Evolutionary conservation across 2,888 invertebrate species (phyloP).

Genomic region (Drosophila pegasa): DNA sequence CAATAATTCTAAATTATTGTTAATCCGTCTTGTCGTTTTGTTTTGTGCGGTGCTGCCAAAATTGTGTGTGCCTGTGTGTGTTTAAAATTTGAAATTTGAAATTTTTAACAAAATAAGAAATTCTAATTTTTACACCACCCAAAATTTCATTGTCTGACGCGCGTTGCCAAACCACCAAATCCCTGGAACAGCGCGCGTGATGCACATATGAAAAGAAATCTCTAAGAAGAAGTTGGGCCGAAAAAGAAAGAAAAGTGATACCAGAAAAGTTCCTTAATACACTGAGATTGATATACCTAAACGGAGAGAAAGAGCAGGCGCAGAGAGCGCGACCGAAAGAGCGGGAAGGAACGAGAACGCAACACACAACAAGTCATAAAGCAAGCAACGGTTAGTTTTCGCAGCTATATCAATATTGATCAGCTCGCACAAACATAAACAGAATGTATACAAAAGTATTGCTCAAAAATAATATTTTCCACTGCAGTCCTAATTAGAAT

Average conservation of each 20-base stretch:
- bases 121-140: constrained; percentile 36
- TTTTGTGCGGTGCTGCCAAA: constrained; percentile 53
- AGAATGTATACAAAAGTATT: constrained; percentile 1
- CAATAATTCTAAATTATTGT: constrained; percentile 28
- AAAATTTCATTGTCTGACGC: constrained; percentile 73
- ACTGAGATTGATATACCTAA: constrained; percentile 19
- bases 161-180: constrained; percentile 29
- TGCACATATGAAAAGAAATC: constrained; percentile 67
- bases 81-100: constrained; percentile 28
- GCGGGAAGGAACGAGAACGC: constrained; percentile 9
- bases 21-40: constrained; percentile 47
- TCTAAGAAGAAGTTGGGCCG: constrained; percentile 43
- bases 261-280: constrained; percentile 66
- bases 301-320: constrained; percentile 14
- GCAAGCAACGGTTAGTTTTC: constrained; percentile 66
- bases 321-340: not conserved
- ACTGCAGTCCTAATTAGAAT: constrained; percentile 32
- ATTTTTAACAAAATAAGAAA: constrained; percentile 25
- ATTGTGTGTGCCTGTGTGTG: constrained; percentile 37
- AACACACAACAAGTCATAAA: constrained; percentile 36
- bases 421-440: constrained; percentile 16
- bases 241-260: constrained; percentile 53
- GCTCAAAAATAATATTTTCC: not conserved
- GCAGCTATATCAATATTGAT: constrained; percentile 1
- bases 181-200: constrained; percentile 63